Percentiles rank a stretch among this genome's conserved stretches.
phyloP scores from a whole-genome alignment of 2,797 vertebrate species.

The Pseudochromis fuscus region DNA sequence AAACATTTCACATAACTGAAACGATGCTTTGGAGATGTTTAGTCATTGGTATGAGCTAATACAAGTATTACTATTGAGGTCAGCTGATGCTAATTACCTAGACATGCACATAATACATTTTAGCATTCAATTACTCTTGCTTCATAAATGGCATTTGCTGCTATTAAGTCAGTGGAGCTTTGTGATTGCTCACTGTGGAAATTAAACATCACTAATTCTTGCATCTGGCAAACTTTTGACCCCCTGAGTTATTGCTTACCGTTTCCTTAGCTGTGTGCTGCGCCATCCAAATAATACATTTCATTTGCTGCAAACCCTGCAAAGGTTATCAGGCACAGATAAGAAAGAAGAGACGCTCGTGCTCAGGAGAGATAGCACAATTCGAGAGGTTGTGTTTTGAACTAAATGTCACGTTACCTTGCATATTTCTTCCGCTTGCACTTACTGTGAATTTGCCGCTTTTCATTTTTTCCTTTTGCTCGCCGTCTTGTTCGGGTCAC shows the following conservation, averaged over 20 bases:
- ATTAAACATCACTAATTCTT: constrained; percentile 23
- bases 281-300: constrained; percentile 51
- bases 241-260: constrained; percentile 40
- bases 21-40: constrained; percentile 18
- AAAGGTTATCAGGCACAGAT: constrained; percentile 70
- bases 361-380: constrained; percentile 51
- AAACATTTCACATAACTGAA: neutral
- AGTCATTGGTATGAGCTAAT: constrained; percentile 12
- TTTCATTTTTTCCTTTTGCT: constrained; percentile 42
- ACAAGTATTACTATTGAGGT: constrained; percentile 14
- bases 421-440: constrained; percentile 42
- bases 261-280: constrained; percentile 30
- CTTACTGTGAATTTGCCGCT: constrained; percentile 53
- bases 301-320: constrained; percentile 42
- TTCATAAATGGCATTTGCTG: constrained; percentile 34
- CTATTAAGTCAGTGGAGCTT: constrained; percentile 28
- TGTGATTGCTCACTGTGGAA: constrained; percentile 12
- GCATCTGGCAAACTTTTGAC: constrained; percentile 46
- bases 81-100: constrained; percentile 18
- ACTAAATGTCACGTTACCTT: constrained; percentile 61
- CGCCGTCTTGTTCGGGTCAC: constrained; percentile 57
- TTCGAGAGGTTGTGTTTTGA: constrained; percentile 69
- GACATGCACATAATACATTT: constrained; percentile 33
- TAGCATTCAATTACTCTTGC: constrained; percentile 31
- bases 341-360: constrained; percentile 55